Evolutionary conservation across 2,888 invertebrate species (phyloP).

Genomic region (Thymelicus acteon): DNA sequence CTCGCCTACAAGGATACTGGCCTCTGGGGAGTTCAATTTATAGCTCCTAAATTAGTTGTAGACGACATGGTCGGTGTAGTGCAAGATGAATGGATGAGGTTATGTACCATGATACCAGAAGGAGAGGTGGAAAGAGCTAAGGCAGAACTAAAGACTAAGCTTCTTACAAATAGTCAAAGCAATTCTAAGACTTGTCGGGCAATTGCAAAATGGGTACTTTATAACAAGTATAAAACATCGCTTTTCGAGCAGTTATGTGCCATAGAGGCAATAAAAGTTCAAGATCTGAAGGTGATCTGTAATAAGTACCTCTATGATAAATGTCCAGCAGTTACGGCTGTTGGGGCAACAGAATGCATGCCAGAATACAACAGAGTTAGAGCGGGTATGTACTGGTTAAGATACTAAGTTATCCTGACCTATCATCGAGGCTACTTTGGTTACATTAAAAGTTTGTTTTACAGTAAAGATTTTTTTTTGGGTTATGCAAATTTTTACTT

Average conservation of each 20-base stretch:
- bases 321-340: conserved; percentile 95
- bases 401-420: conserved; percentile 36
- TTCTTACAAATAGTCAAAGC: conserved; percentile 94
- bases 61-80: conserved; percentile 89
- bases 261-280: conserved; percentile 91
- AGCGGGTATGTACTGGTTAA: conserved; percentile 92
- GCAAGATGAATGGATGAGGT: conserved; percentile 92
- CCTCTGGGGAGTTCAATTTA: conserved; percentile 96
- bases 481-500: not conserved
- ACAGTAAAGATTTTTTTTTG: too few relatives aligned
- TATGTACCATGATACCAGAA: conserved; percentile 93
- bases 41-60: conserved; percentile 87
- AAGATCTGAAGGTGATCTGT: conserved; percentile 90
- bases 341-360: conserved; percentile 94
- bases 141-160: conserved; percentile 94
- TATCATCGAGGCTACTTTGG: too few relatives aligned
- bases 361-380: conserved; percentile 93
- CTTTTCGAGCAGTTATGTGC: conserved; percentile 93
- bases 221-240: conserved; percentile 94
- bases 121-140: conserved; percentile 95
- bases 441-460: too few relatives aligned
- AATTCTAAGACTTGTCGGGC: conserved; percentile 97
- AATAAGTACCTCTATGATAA: conserved; percentile 95
- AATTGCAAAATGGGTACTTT: conserved; percentile 96
- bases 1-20: conserved; percentile 99